Evolutionary conservation across 2,797 vertebrate genomes (phyloP).

Genomic region (Sebastes itinus): DNA sequence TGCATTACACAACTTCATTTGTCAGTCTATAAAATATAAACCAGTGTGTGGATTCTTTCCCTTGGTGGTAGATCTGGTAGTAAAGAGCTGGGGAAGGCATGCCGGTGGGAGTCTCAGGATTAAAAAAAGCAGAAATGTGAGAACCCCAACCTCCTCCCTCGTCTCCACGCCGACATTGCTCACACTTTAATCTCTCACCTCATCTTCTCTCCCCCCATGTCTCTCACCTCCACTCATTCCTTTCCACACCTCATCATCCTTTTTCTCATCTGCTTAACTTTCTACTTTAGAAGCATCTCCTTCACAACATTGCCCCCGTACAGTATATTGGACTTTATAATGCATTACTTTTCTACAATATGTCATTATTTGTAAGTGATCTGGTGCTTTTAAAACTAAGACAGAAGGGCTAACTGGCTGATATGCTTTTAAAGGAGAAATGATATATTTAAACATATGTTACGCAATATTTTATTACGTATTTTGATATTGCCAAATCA

Average conservation of each 20-base stretch:
- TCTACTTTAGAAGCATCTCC: not conserved
- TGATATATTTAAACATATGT: not conserved
- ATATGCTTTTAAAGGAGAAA: not conserved
- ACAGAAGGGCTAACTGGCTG: not conserved
- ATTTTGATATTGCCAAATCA: not conserved
- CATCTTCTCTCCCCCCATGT: conserved; percentile 20
- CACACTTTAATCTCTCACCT: conserved; percentile 36
- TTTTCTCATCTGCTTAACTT: conserved; percentile 20
- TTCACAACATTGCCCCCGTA: not conserved
- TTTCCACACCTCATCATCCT: conserved; percentile 25
- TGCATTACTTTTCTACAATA: not conserved
- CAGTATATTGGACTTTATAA: not conserved
- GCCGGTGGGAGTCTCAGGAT: not conserved
- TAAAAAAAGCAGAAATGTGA: not conserved
- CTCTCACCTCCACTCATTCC: conserved; percentile 24
- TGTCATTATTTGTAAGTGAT: not conserved
- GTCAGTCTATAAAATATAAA: conserved; percentile 35
- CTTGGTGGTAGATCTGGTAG: not conserved
- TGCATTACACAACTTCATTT: conserved; percentile 11
- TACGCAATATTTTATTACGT: not conserved
- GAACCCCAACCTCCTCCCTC: not conserved
- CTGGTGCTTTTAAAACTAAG: not conserved
- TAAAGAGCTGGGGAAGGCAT: not conserved
- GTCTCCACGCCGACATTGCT: not conserved
- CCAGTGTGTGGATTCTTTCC: not conserved